phyloP scores from a whole-genome alignment of 2,113 vertebrate species.

The Pristiophorus japonicus region DNA sequence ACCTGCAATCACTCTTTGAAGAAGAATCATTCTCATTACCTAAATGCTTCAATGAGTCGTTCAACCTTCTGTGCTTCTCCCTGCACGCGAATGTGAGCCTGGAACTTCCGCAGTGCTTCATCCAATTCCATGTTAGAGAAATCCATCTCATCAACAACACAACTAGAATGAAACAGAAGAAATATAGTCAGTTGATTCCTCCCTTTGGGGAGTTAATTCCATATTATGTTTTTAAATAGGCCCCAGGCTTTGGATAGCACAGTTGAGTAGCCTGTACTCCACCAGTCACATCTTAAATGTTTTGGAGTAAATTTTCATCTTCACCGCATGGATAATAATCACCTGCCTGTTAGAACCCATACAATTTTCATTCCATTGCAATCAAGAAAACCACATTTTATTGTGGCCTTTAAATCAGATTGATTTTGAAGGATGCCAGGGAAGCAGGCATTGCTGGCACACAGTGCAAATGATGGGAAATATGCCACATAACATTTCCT shows the following conservation, averaged over 20 bases:
- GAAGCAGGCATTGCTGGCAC: not conserved
- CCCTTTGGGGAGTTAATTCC: not conserved
- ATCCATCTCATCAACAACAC: slow-evolving; percentile 98
- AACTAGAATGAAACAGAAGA: slow-evolving; percentile 56
- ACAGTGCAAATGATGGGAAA: not conserved
- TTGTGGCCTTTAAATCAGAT: not conserved
- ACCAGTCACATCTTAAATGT: not conserved
- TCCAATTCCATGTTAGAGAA: slow-evolving; percentile 96
- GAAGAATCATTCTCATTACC: slow-evolving; percentile 55
- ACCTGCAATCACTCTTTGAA: not conserved
- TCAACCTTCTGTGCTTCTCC: slow-evolving; percentile 99
- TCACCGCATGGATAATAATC: not conserved
- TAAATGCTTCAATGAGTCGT: slow-evolving; percentile 97
- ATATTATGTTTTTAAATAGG: not conserved
- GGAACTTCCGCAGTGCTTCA: slow-evolving; percentile 91
- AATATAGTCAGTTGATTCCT: not conserved
- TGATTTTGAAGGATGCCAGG: not conserved
- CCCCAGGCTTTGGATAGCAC: not conserved
- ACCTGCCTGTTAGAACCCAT: not conserved
- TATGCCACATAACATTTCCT: not conserved
- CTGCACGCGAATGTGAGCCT: slow-evolving; percentile 93
- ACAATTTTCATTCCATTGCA: not conserved
- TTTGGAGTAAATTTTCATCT: not conserved
- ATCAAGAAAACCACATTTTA: not conserved
- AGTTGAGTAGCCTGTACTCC: not conserved